Evolutionary conservation across 2,113 vertebrate species (phyloP).

Genomic region (Clarias gariepinus): DNA sequence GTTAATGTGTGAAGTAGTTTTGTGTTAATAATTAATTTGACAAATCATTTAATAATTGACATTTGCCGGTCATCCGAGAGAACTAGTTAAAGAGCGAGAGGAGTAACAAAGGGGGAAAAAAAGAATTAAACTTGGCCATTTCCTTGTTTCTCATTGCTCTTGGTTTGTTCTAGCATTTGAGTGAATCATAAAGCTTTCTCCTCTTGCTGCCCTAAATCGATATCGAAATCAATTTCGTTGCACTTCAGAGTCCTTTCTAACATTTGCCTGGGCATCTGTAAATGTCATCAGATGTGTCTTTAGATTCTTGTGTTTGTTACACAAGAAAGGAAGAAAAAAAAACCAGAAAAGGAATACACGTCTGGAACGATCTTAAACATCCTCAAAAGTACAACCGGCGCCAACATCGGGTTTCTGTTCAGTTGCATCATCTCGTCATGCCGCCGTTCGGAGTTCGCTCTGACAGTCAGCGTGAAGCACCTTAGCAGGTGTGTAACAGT

Average conservation of each 20-base stretch:
- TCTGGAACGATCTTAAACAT: background rate
- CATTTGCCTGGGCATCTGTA: constrained; percentile 20
- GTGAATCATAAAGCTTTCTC: background rate
- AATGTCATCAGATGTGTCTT: constrained; percentile 25
- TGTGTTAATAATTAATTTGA: background rate
- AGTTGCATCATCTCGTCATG: constrained; percentile 12
- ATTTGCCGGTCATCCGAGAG: background rate
- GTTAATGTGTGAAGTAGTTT: background rate
- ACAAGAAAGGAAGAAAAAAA: background rate
- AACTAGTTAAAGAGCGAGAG: background rate
- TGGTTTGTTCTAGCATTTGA: background rate
- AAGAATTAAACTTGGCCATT: background rate
- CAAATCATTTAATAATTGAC: background rate
- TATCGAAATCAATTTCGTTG: background rate
- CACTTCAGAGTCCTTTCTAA: constrained; percentile 20
- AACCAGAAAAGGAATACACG: background rate
- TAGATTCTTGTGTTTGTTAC: constrained; percentile 20
- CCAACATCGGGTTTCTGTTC: background rate
- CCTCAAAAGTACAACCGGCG: background rate
- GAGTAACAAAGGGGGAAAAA: background rate
- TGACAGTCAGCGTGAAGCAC: constrained; percentile 6
- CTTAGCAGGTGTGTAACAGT: background rate
- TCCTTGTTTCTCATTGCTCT: background rate
- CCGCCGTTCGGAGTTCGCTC: background rate
- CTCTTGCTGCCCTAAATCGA: background rate